Percentiles rank a stretch among this genome's conserved stretches.
Conservation (phyloP, 2,113 vertebrate genomes). For the Vombatus ursinus region DNA sequence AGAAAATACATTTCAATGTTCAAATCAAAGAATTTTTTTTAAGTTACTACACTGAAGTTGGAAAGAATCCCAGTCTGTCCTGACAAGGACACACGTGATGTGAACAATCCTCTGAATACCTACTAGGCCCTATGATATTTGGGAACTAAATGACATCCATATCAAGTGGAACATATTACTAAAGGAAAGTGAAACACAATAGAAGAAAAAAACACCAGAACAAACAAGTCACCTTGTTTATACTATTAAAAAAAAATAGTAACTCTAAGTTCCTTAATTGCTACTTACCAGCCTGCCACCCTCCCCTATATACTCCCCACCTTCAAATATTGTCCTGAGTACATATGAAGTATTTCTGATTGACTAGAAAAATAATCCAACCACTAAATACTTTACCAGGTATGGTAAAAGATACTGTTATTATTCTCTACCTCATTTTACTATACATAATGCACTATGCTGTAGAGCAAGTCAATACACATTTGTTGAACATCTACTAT, state of each 20-base stretch:
- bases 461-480: not conserved
- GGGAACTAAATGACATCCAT: constrained; percentile 24
- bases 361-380: constrained; percentile 8
- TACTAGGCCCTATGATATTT: not conserved
- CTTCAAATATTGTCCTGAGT: not conserved
- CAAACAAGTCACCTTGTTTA: not conserved
- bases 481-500: not conserved
- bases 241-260: constrained; percentile 5
- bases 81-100: not conserved
- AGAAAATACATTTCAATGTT: not conserved
- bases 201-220: not conserved
- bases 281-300: not conserved
- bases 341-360: not conserved
- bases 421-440: not conserved
- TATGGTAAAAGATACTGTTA: not conserved
- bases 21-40: not conserved
- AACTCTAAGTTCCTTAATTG: not conserved
- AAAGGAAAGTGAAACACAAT: constrained; percentile 30
- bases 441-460: not conserved
- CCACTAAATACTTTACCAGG: not conserved
- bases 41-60: not conserved
- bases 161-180: constrained; percentile 31
- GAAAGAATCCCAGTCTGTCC: constrained; percentile 33
- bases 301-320: not conserved
- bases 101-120: not conserved